Evolutionary conservation across 92 coral and sea anemone genomes (phyloP), one percentile per base, ranked within the genome.

Genomic region (Bergia puertoricense): DNA sequence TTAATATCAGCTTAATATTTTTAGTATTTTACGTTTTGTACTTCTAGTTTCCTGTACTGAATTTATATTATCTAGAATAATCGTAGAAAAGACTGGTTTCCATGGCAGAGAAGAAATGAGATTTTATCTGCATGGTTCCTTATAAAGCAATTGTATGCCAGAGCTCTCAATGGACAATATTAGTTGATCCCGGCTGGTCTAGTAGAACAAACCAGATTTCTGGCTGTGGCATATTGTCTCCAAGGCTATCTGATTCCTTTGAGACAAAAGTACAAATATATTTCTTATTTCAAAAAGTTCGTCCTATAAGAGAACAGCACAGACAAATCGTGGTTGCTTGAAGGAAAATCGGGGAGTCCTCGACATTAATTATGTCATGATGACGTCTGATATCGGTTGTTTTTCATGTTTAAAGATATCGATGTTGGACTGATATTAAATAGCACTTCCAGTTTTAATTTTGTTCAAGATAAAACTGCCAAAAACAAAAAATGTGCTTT

Each of bases 401-500:
- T 3, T 83, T 83, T 69, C 30, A 41, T 20, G 22, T 15, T 20
- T 42, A 22, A 22, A 22, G 38, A 57, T 30, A 30, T 30, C 30
- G 30, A 30, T 56, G 36, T 67, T 67, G 77, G 44, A 36, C 79
- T 38, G 87, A 84, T 71, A 74, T 84, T 37, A n/a, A 13, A 30
- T 2, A 50, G 8, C 72, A 16, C 74, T 84, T 84, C 77, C 87
- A 11, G 79, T 4, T 5, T 36, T n/a, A 5, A 73, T 42, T 84
- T 84, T 45, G 41, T n/a, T 46, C n/a, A 73, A 84, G 46, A 66
- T 84, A 22, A 84, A 71, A 45, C 68, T 38, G 87, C 87, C 43
- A 3, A 72, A 18, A 69, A 66, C 79, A 42, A 68, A 43, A 23
- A 16, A 15, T 30, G 9, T 43, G 51, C 62, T 42, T 66, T 68